These are phyloP conservation scores for Pipa parva DNA, from an alignment of 2,113 vertebrate genomes.

Conservation along the genomic window DNA sequence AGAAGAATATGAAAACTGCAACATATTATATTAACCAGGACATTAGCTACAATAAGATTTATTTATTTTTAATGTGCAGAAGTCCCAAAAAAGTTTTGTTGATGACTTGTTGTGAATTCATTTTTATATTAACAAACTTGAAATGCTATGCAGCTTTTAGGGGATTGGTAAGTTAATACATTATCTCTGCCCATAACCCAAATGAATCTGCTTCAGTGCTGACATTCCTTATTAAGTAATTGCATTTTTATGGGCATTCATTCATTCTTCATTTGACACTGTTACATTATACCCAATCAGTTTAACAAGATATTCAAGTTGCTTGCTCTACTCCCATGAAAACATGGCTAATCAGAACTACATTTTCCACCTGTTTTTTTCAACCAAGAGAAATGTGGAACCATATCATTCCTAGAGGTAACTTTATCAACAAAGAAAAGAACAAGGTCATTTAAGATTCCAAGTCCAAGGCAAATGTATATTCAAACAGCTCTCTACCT, in stretches of 20 bases:
- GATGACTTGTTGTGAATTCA: not conserved
- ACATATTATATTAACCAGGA: not conserved
- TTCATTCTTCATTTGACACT: not conserved
- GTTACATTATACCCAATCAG: slow-evolving; percentile 20
- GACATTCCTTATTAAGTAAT: slow-evolving; percentile 11
- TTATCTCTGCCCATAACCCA: not conserved
- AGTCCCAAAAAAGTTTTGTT: not conserved
- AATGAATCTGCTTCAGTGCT: not conserved
- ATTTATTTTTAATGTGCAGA: not conserved
- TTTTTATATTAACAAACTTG: not conserved
- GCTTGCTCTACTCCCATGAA: slow-evolving; percentile 13
- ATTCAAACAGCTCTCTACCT: too few relatives aligned
- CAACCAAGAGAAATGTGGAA: too few relatives aligned
- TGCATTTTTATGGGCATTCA: slow-evolving; percentile 17
- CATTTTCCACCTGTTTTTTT: slow-evolving; percentile 27
- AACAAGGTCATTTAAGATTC: too few relatives aligned
- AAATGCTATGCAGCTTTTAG: not conserved
- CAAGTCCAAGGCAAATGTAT: too few relatives aligned
- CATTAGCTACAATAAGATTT: not conserved
- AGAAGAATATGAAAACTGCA: not conserved
- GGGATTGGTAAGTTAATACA: not conserved
- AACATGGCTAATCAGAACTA: slow-evolving; percentile 34
- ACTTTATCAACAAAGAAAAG: too few relatives aligned
- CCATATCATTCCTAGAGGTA: too few relatives aligned
- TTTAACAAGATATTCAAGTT: slow-evolving; percentile 20